These are phyloP conservation scores for Blera fallax DNA, from an alignment of 2,888 invertebrate species.

Conservation along the genomic window DNA sequence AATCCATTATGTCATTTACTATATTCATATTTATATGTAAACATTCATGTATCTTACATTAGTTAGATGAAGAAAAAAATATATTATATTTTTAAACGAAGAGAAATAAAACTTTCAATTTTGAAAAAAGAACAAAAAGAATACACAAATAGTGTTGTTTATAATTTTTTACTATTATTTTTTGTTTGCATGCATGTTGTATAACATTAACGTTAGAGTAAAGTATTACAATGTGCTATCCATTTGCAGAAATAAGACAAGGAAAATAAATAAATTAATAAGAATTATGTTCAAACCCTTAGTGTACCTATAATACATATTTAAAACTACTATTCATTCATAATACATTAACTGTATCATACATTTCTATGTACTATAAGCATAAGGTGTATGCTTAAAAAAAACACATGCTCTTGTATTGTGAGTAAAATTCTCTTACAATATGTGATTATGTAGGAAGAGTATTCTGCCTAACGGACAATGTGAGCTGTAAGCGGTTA, in stretches of 20 bases:
- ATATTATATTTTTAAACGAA: constrained; percentile 40
- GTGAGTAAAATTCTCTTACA: too few relatives aligned
- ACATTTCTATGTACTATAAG: too few relatives aligned
- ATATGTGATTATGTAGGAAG: too few relatives aligned
- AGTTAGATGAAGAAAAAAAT: constrained; percentile 15
- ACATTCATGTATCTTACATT: constrained; percentile 44
- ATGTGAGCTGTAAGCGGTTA: too few relatives aligned
- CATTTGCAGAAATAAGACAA: constrained; percentile 45
- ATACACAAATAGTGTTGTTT: constrained; percentile 14
- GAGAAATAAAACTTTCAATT: constrained; percentile 40
- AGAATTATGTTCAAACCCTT: not conserved
- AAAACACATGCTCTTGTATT: too few relatives aligned
- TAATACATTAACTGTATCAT: too few relatives aligned
- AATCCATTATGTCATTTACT: constrained; percentile 31
- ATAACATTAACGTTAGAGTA: not conserved
- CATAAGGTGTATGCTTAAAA: too few relatives aligned
- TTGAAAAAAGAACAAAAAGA: constrained; percentile 6
- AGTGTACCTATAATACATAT: too few relatives aligned
- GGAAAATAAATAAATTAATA: too few relatives aligned
- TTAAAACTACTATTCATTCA: too few relatives aligned
- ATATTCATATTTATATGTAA: constrained; percentile 41
- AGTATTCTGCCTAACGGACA: too few relatives aligned
- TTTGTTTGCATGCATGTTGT: constrained; percentile 29
- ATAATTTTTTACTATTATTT: not conserved
- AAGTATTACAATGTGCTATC: not conserved